phyloP scores from a whole-genome alignment of 2,797 vertebrate genomes.

The Malurus leucopterus region DNA sequence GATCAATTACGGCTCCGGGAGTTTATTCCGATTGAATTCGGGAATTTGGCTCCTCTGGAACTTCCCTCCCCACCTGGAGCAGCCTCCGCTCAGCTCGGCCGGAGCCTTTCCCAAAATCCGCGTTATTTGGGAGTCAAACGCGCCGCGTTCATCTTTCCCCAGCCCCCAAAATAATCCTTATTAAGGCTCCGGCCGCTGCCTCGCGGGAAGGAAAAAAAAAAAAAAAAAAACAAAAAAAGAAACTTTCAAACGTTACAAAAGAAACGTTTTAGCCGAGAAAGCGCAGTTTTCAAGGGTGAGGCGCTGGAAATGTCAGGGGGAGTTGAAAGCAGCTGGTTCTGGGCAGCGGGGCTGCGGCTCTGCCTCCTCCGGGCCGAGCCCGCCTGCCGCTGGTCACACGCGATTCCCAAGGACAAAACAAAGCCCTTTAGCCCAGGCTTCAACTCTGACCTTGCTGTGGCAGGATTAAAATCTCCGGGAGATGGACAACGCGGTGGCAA shows the following conservation, averaged over 20 bases:
- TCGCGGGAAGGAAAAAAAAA: not conserved
- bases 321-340: not conserved
- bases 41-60: rapidly evolving
- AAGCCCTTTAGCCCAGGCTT: constrained; percentile 12
- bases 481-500: constrained; percentile 8
- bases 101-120: rapidly evolving
- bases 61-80: rapidly evolving
- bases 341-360: not conserved
- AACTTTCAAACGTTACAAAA: not conserved
- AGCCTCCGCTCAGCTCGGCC: not conserved
- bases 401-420: not conserved
- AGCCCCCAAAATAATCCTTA: rapidly evolving
- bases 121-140: not conserved
- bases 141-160: no score
- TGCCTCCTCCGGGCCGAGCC: not conserved
- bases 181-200: not conserved
- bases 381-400: not conserved
- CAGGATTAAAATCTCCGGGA: constrained; percentile 6
- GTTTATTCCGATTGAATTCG: rapidly evolving
- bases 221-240: not conserved
- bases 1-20: rapidly evolving
- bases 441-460: constrained; percentile 37
- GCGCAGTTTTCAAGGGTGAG: not conserved
- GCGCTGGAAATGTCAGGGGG: rapidly evolving
- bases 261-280: not conserved